phyloP scores from a whole-genome alignment of 2,888 invertebrate species.

The Brenthis daphne region DNA sequence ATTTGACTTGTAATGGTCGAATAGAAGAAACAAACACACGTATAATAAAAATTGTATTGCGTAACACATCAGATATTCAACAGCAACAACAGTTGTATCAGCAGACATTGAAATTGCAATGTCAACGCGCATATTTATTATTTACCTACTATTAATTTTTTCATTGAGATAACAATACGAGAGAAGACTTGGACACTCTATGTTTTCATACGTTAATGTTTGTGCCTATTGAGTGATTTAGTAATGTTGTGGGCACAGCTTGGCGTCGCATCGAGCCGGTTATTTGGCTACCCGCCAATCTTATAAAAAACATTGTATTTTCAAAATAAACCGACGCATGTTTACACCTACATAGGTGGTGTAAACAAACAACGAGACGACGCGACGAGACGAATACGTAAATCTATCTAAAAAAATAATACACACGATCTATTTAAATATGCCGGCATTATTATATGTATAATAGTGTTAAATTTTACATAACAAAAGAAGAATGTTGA shows the following conservation, averaged over 20 bases:
- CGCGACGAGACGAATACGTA: neutral
- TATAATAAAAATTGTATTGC: neutral
- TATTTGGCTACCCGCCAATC: conserved; percentile 55
- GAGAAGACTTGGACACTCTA: conserved; percentile 33
- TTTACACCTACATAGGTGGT: conserved; percentile 8
- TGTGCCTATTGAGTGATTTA: conserved; percentile 48
- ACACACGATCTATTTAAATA: neutral
- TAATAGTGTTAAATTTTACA: too few species aligned
- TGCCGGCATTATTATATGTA: neutral
- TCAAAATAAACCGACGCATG: conserved; percentile 30
- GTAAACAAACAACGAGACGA: conserved; percentile 29
- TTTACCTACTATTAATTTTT: too few species aligned
- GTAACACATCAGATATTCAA: neutral
- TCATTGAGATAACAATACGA: too few species aligned
- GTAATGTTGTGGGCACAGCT: conserved; percentile 29
- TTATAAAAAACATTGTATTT: conserved; percentile 42
- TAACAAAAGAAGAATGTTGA: too few species aligned
- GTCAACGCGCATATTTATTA: neutral
- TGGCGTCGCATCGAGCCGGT: conserved; percentile 43
- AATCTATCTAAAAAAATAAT: neutral
- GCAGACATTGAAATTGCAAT: conserved; percentile 8
- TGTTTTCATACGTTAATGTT: conserved; percentile 42
- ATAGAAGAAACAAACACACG: too few species aligned
- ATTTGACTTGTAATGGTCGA: too few species aligned
- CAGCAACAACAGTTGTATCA: too few species aligned